phyloP scores from a whole-genome alignment of 2,113 vertebrate genomes.

The Aythya baeri region DNA sequence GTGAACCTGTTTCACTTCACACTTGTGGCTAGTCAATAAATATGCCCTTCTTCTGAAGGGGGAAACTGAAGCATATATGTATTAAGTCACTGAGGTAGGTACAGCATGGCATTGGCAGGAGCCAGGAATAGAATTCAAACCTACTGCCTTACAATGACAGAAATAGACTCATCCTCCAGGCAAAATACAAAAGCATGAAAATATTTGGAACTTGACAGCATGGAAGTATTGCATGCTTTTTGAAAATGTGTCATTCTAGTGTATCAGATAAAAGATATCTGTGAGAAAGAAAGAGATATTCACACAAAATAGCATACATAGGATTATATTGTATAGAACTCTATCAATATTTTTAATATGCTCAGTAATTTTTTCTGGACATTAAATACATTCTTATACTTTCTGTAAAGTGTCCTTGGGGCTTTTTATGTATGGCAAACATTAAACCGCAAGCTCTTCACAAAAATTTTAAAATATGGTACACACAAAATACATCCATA shows the following conservation, averaged over 20 bases:
- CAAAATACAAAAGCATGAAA: slow-evolving; percentile 57
- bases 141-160: slow-evolving; percentile 8
- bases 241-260: slow-evolving; percentile 30
- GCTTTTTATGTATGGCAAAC: not conserved
- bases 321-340: not conserved
- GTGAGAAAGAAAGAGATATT: not conserved
- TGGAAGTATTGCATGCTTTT: slow-evolving; percentile 15
- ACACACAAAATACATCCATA: not conserved
- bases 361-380: not conserved
- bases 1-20: not conserved
- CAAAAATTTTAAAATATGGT: not conserved
- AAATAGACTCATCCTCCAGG: slow-evolving; percentile 54
- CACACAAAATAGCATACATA: not conserved
- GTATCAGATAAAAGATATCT: slow-evolving; percentile 41
- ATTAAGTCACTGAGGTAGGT: not conserved
- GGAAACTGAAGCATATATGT: not conserved
- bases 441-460: not conserved
- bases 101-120: not conserved
- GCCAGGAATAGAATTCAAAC: not conserved
- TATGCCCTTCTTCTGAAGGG: not conserved
- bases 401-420: not conserved
- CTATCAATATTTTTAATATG: not conserved
- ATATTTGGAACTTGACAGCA: slow-evolving; percentile 45
- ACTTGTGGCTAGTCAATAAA: not conserved
- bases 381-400: not conserved